Evolutionary conservation across 2,113 vertebrate species (phyloP).

Genomic region (Paradoxurus hermaphroditus): DNA sequence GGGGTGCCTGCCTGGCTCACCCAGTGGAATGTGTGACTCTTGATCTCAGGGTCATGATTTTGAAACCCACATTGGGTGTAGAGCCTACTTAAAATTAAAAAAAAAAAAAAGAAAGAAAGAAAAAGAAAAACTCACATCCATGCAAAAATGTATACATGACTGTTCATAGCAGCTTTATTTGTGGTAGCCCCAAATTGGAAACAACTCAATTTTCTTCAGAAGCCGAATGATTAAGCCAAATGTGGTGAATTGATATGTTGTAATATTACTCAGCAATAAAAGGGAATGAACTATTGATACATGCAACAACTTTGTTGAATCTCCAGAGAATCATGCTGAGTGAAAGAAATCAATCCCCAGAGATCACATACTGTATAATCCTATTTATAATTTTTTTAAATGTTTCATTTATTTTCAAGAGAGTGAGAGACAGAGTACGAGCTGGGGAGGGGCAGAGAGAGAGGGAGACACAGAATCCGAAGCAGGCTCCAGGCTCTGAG

Average conservation of each 20-base stretch:
- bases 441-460: too few species aligned
- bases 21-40: too few species aligned
- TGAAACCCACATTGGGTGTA: too few species aligned
- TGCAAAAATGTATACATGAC: not conserved
- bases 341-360: not conserved
- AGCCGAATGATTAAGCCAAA: not conserved
- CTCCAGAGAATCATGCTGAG: not conserved
- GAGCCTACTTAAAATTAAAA: too few species aligned
- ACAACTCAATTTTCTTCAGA: not conserved
- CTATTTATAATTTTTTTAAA: too few species aligned
- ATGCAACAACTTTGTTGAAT: not conserved
- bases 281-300: not conserved
- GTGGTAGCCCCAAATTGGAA: not conserved
- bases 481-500: too few species aligned
- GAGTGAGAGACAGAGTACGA: too few species aligned
- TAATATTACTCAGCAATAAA: not conserved
- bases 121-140: not conserved
- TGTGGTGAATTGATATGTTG: not conserved
- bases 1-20: too few species aligned
- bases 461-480: too few species aligned
- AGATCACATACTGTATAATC: not conserved
- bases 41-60: too few species aligned
- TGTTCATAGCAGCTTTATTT: not conserved
- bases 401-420: too few species aligned
- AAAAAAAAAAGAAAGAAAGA: too few species aligned